Conservation (phyloP, 1,140 invertebrate species). For the Drosophila rufa region DNA sequence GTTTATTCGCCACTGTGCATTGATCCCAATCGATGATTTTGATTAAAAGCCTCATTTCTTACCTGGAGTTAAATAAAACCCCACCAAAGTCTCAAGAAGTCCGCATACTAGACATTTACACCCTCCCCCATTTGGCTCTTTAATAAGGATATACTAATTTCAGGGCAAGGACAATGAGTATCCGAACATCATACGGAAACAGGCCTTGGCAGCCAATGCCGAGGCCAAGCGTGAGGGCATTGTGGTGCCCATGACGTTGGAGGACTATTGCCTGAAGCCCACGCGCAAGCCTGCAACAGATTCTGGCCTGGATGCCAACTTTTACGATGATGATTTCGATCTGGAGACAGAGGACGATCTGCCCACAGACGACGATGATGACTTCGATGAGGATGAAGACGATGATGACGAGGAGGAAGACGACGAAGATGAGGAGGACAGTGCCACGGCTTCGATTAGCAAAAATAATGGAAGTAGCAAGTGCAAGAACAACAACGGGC, state of each 20-base stretch:
- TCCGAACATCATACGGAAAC: slow-evolving; percentile 99
- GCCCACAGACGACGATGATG: slow-evolving; percentile 89
- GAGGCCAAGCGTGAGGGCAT: slow-evolving; percentile 99
- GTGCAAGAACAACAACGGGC: slow-evolving; percentile 75
- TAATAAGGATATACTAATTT: slow-evolving; percentile 29
- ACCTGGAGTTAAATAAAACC: background rate
- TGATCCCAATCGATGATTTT: background rate
- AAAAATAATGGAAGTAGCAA: slow-evolving; percentile 62
- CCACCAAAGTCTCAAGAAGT: background rate
- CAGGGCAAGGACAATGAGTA: slow-evolving; percentile 98
- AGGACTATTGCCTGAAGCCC: slow-evolving; percentile 99
- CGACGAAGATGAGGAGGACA: slow-evolving; percentile 28
- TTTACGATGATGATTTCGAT: slow-evolving; percentile 96
- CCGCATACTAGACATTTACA: slow-evolving; percentile 30
- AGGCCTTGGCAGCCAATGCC: slow-evolving; percentile 96
- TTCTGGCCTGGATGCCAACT: slow-evolving; percentile 92
- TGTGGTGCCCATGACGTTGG: slow-evolving; percentile 97
- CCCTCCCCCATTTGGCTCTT: background rate
- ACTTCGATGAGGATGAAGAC: slow-evolving; percentile 87
- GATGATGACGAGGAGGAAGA: slow-evolving; percentile 87
- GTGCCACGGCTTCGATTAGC: slow-evolving; percentile 48
- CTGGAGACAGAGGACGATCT: slow-evolving; percentile 91
- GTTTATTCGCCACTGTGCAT: too few species aligned
- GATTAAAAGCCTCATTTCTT: background rate
- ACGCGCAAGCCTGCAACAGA: slow-evolving; percentile 92